Evolutionary conservation across 2,797 vertebrate genomes (phyloP).

Genomic region (Dallia pectoralis): DNA sequence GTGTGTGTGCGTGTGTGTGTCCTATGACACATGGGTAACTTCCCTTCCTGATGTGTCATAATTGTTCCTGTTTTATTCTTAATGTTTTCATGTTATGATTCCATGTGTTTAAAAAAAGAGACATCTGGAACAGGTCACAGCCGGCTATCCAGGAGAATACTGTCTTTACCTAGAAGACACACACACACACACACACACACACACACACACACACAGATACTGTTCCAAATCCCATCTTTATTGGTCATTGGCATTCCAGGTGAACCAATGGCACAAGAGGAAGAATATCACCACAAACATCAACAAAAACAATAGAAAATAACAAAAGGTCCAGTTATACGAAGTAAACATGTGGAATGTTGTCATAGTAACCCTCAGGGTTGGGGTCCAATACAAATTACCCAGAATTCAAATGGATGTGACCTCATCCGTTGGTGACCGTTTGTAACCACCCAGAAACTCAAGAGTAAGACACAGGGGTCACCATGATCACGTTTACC

Average conservation of each 20-base stretch:
- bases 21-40: no score
- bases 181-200: background rate
- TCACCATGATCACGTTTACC: conserved; percentile 57
- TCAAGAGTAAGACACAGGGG: conserved; percentile 77
- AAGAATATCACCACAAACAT: conserved; percentile 69
- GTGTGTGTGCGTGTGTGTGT: conserved; percentile 29
- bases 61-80: no score
- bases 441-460: conserved; percentile 68
- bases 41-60: no score
- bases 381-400: background rate
- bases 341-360: conserved; percentile 82
- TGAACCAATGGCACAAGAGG: conserved; percentile 95
- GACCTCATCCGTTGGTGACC: background rate
- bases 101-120: no score
- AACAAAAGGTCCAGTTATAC: conserved; percentile 79
- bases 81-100: no score
- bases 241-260: conserved; percentile 78
- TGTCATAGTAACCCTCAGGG: conserved; percentile 57
- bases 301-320: conserved; percentile 78
- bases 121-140: no score
- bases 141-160: no score
- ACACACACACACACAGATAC: conserved; percentile 11
- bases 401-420: no score
- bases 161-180: no score
- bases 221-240: conserved; percentile 70